phyloP scores from a whole-genome alignment of 2,113 vertebrate genomes.

The Dolichallabes microphthalmus region DNA sequence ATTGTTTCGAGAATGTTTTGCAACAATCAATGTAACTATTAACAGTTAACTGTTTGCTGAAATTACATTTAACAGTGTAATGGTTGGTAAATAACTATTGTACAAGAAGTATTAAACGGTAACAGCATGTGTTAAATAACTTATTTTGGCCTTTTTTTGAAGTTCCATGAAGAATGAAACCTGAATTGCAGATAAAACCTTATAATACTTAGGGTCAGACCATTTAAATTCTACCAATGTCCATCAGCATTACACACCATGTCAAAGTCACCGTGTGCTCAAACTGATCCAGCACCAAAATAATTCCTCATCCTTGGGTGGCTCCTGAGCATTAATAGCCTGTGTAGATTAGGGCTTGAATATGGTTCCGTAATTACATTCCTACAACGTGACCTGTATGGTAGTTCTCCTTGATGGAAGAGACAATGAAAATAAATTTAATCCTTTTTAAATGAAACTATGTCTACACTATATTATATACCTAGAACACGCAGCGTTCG shows the following conservation, averaged over 20 bases:
- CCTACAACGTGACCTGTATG: background rate
- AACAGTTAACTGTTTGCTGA: background rate
- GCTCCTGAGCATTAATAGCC: background rate
- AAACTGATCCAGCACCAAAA: background rate
- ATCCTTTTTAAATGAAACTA: background rate
- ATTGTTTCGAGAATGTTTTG: background rate
- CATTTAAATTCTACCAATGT: conserved; percentile 3
- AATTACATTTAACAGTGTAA: background rate
- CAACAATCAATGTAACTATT: background rate
- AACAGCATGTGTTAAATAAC: background rate
- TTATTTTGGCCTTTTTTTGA: background rate
- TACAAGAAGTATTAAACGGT: background rate
- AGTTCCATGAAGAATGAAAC: background rate
- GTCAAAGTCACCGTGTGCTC: background rate
- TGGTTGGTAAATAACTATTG: background rate
- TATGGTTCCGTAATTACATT: background rate
- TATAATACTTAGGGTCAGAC: background rate
- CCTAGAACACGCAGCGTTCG: background rate
- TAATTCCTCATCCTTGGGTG: background rate
- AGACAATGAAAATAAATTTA: background rate
- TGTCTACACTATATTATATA: background rate
- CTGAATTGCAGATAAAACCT: background rate
- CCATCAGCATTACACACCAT: background rate
- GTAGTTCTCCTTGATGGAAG: background rate
- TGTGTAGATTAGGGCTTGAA: background rate